Percentiles rank a stretch among this genome's conserved stretches.
Conservation (phyloP, 2,888 invertebrate genomes). For the Spilosoma lubricipeda region DNA sequence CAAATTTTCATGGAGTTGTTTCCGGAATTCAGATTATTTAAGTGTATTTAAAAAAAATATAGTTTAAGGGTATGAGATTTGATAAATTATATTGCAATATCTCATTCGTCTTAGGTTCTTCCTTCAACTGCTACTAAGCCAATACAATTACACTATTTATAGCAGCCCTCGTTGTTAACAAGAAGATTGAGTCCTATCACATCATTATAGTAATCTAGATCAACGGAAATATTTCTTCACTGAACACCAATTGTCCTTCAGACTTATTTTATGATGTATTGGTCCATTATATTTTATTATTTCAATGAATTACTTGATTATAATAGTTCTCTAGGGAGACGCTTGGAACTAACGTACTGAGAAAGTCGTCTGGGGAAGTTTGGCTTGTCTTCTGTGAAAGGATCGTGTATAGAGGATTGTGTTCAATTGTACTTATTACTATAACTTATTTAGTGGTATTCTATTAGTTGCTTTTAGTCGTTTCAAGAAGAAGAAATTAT, state of each 20-base stretch:
- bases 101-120: not conserved
- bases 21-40: too few relatives aligned
- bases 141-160: conserved; percentile 25
- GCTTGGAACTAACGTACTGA: not conserved
- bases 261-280: conserved; percentile 32
- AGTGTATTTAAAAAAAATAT: too few relatives aligned
- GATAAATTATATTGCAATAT: not conserved
- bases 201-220: conserved; percentile 19
- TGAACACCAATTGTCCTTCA: conserved; percentile 30
- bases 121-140: conserved; percentile 10
- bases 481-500: too few relatives aligned
- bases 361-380: not conserved
- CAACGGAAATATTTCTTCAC: conserved; percentile 14
- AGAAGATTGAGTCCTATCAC: conserved; percentile 36
- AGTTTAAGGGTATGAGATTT: not conserved
- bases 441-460: not conserved
- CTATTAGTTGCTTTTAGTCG: not conserved
- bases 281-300: conserved; percentile 8
- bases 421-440: too few relatives aligned
- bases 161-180: conserved; percentile 31
- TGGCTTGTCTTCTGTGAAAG: too few relatives aligned
- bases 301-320: not conserved
- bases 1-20: too few relatives aligned
- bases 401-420: too few relatives aligned
- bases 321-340: not conserved